These are phyloP conservation scores for Listronotus bonariensis DNA, from an alignment of 1,140 invertebrate species.

Conservation along the genomic window DNA sequence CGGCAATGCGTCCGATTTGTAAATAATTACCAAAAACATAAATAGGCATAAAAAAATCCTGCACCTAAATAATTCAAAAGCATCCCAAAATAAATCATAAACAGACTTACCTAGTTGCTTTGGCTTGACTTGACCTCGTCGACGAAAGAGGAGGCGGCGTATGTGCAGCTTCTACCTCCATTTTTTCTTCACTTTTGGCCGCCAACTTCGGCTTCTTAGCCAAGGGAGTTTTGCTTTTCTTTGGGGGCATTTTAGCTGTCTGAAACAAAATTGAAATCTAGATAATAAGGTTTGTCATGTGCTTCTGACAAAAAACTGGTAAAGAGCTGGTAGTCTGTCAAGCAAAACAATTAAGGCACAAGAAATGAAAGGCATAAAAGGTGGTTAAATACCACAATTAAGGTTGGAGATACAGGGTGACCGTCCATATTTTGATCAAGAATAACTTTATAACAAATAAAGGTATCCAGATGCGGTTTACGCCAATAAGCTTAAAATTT, in stretches of 20 bases:
- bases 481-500: no score
- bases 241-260: constrained; percentile 34
- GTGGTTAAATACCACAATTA: neutral
- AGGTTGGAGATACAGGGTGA: no score
- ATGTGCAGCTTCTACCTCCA: constrained; percentile 26
- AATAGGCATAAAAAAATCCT: neutral
- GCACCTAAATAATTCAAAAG: constrained; percentile 10
- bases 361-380: neutral
- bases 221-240: constrained; percentile 22
- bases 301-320: constrained; percentile 1
- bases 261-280: neutral
- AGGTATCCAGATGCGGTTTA: no score
- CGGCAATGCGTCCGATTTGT: no score
- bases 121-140: constrained; percentile 14
- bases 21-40: no score
- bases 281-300: neutral
- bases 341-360: neutral
- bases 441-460: no score
- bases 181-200: constrained; percentile 37
- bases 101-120: constrained; percentile 35
- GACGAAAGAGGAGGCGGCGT: constrained; percentile 2
- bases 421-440: no score
- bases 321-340: neutral
- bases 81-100: neutral
- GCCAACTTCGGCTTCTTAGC: constrained; percentile 24